Conservation (phyloP, 2,888 invertebrate species). For the Hanleya hanleyi region DNA sequence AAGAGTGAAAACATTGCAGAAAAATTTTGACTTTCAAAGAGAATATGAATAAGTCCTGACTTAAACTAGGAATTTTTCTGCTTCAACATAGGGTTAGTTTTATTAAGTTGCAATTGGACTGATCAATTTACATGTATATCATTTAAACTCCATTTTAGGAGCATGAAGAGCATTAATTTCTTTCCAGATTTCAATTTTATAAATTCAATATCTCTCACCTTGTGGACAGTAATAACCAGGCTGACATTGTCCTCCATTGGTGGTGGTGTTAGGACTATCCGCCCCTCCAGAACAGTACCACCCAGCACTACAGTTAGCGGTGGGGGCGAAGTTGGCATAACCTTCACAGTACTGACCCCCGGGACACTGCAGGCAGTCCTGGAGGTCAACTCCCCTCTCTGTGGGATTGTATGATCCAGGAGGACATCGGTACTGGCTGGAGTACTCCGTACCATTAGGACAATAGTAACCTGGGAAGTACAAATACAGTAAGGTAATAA, state of each 20-base stretch:
- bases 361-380: constrained; percentile 62
- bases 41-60: too few relatives aligned
- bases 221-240: constrained; percentile 66
- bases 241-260: constrained; percentile 61
- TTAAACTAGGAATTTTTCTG: too few relatives aligned
- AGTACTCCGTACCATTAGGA: constrained; percentile 58
- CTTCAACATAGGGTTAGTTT: too few relatives aligned
- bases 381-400: constrained; percentile 37
- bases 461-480: constrained; percentile 67
- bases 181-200: background rate
- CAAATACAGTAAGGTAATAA: too few relatives aligned
- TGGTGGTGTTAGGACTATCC: constrained; percentile 55
- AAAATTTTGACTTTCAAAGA: too few relatives aligned
- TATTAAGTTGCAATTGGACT: too few relatives aligned
- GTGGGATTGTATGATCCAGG: constrained; percentile 65
- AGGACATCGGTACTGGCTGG: constrained; percentile 61
- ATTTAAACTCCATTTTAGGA: too few relatives aligned
- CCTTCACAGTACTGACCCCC: constrained; percentile 68
- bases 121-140: too few relatives aligned
- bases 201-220: constrained; percentile 40
- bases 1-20: too few relatives aligned
- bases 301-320: constrained; percentile 62
- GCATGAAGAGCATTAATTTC: background rate
- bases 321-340: constrained; percentile 57
- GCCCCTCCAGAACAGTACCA: constrained; percentile 65